Evolutionary conservation across 2,888 invertebrate species (phyloP).

Genomic region (Drosophila rubida): DNA sequence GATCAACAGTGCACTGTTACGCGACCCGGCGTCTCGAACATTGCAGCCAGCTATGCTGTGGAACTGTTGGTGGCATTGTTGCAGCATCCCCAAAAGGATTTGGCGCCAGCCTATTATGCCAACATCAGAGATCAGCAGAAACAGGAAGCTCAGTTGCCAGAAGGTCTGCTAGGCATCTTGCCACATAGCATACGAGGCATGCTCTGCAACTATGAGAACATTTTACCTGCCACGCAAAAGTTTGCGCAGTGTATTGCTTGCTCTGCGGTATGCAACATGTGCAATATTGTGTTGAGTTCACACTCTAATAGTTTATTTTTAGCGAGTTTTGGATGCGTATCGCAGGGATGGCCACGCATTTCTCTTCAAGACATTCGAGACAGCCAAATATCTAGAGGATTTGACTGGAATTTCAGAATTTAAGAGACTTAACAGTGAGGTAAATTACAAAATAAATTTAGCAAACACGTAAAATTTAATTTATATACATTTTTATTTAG

Average conservation of each 20-base stretch:
- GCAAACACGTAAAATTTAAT: not conserved
- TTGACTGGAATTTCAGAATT: conserved; percentile 91
- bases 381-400: conserved; percentile 93
- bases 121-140: conserved; percentile 58
- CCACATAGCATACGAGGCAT: conserved; percentile 98
- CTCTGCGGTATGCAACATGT: conserved; percentile 86
- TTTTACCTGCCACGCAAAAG: conserved; percentile 93
- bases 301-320: conserved; percentile 11
- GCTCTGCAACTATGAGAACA: conserved; percentile 91
- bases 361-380: conserved; percentile 91
- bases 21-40: conserved; percentile 95
- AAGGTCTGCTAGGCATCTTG: conserved; percentile 91
- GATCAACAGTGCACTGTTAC: conserved; percentile 99
- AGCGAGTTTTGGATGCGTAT: conserved; percentile 86
- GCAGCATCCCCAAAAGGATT: conserved; percentile 91
- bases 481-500: conserved; percentile 55
- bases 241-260: conserved; percentile 98
- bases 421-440: conserved; percentile 87
- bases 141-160: conserved; percentile 78
- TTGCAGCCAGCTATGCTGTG: conserved; percentile 95
- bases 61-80: conserved; percentile 94
- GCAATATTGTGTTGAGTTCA: too few species aligned
- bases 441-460: conserved; percentile 49
- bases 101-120: conserved; percentile 88
- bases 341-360: conserved; percentile 88